A percentile compares a stretch with the other conserved stretches of the same genome.
phyloP scores from a whole-genome alignment of 2,113 vertebrate genomes.

The Lamprotornis superbus region DNA sequence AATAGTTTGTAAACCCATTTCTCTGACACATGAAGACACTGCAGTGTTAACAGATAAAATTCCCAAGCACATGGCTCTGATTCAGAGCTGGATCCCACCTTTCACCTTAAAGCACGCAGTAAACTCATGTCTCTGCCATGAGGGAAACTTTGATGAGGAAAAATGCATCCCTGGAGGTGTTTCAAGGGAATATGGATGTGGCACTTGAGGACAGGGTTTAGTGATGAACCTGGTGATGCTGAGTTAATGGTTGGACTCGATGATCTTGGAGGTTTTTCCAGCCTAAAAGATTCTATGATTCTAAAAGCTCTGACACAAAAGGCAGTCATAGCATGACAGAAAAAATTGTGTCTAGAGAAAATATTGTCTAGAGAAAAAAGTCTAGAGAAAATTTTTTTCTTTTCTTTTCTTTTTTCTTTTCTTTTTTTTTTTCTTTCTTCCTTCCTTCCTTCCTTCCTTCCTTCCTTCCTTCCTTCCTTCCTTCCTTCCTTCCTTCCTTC shows the following conservation, averaged over 20 bases:
- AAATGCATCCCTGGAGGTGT: not conserved
- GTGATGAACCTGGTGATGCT: not conserved
- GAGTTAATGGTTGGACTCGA: rapidly evolving
- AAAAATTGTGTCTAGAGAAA: not conserved
- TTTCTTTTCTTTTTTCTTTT: rapidly evolving
- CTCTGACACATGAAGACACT: not conserved
- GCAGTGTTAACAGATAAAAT: not conserved
- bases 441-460: not conserved
- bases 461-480: too few relatives aligned
- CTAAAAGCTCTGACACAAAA: not conserved
- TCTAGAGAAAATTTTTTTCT: not conserved
- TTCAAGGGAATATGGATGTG: rapidly evolving
- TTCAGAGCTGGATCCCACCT: not conserved
- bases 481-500: not conserved
- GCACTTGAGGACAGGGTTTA: not conserved
- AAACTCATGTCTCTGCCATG: not conserved
- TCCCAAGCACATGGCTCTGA: not conserved
- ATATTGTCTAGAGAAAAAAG: not conserved
- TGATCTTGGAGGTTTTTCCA: not conserved
- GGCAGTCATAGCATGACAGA: not conserved
- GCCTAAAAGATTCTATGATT: not conserved
- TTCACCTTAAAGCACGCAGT: rapidly evolving
- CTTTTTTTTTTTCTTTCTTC: rapidly evolving
- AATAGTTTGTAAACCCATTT: not conserved
- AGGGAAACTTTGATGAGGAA: not conserved